Conservation (phyloP, 2,113 vertebrate species). For the Callochromis pleurospilus region DNA sequence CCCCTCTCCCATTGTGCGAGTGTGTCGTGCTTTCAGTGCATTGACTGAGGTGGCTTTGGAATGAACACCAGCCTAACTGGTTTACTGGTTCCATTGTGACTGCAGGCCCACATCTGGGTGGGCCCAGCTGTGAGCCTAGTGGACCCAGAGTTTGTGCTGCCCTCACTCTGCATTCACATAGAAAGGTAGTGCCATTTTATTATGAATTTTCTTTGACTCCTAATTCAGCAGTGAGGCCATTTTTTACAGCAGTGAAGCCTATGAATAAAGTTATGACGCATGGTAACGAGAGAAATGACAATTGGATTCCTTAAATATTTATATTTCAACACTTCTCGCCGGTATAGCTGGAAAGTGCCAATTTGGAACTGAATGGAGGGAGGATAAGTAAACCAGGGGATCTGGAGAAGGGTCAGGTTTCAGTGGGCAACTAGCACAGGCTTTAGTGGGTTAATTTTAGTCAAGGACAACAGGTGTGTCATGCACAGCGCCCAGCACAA, state of each 20-base stretch:
- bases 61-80: background rate
- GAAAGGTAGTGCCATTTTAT: background rate
- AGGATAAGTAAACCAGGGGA: background rate
- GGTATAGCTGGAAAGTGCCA: background rate
- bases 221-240: background rate
- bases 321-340: background rate
- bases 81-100: background rate
- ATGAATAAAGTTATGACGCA: background rate
- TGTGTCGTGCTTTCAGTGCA: background rate
- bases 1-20: background rate
- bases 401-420: slow-evolving; percentile 45
- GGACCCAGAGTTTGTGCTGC: background rate
- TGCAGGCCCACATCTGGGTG: background rate
- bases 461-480: slow-evolving; percentile 44
- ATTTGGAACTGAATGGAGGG: background rate
- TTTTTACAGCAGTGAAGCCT: background rate
- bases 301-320: background rate
- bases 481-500: background rate
- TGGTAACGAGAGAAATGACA: background rate
- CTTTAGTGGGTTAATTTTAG: slow-evolving; percentile 20
- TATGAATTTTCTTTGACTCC: rapidly evolving
- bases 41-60: background rate
- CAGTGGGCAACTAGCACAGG: background rate
- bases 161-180: background rate
- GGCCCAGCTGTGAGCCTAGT: background rate